Base-by-base conservation (phyloP, 1,140 invertebrate species). In the Stegodyphus dumicola region DNA sequence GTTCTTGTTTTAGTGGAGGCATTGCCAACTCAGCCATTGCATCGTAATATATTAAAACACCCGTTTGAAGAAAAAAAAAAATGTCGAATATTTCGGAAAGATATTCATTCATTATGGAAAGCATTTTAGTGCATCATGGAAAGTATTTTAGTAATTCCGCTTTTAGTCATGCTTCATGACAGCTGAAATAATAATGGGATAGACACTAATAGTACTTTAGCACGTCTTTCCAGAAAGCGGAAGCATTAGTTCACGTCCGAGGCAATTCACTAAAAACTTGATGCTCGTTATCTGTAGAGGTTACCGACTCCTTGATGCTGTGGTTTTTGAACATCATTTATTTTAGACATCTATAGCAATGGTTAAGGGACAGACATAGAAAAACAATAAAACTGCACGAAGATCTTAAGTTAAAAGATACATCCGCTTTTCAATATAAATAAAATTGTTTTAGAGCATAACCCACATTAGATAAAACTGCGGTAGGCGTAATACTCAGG, bases 151-250 rank as follows among this genome's bases (percentile, higher is more conserved):
- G 56, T 60, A 10, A n/a, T n/a, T 33, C 48, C 10, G 73, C 73
- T 56, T 10, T 6, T 56, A 75, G 73, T 56, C 54, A 75, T 17
- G 73, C 73, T 56, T 56, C 73, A 53, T 75, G 73, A 75, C 73
- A 75, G 33, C 18, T 13, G 54, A 54, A 75, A 75, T 60, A 75
- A 60, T 54, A 11, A 9, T 13, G 10, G 13, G 53, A 75, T 75
- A 33, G 56, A 75, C 17, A 9, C 15, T 75, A 18, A 54, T 75
- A 51, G 33, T 18, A 13, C 52, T 75, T 54, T 75, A 67, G 65
- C 9, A 15, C 11, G 17, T 67, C 65, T 67, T 33, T 67, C 65
- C 13, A 67, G 17, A 67, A 15, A 67, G 65, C 65, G 65, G 65
- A 67, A 67, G 65, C 56, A 60, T 60, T 60, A 60, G 9, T 60